A percentile compares a stretch with the other conserved stretches of the same genome.
Conservation (phyloP, 2,113 vertebrate species). For the Strix aluco region DNA sequence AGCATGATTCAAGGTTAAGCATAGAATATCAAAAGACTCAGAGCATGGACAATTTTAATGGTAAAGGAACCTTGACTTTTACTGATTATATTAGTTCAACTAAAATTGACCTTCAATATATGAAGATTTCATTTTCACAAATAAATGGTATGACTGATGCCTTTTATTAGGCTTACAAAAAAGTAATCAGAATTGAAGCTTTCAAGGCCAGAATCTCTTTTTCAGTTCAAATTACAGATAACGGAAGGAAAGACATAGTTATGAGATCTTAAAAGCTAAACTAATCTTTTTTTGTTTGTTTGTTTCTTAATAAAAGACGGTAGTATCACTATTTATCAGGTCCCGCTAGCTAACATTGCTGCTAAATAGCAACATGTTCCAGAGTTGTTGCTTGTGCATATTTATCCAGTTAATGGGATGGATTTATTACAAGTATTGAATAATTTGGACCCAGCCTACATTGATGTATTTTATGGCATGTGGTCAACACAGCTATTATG, state of each 20-base stretch:
- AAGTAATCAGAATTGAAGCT: slow-evolving; percentile 64
- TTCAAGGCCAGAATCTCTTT: slow-evolving; percentile 65
- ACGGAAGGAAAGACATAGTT: slow-evolving; percentile 18
- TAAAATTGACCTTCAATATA: slow-evolving; percentile 74
- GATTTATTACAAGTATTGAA: slow-evolving; percentile 77
- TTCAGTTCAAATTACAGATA: slow-evolving; percentile 58
- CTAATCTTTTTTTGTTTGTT: slow-evolving; percentile 30
- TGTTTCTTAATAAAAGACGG: neutral
- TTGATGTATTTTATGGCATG: slow-evolving; percentile 75
- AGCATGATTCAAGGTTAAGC: slow-evolving; percentile 71
- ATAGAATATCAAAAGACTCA: slow-evolving; percentile 64
- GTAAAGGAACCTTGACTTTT: slow-evolving; percentile 74
- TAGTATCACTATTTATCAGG: slow-evolving; percentile 7
- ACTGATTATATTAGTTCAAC: slow-evolving; percentile 71
- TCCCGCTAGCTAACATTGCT: neutral
- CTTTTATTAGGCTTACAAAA: slow-evolving; percentile 71
- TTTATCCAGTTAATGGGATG: slow-evolving; percentile 71
- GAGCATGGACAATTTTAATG: slow-evolving; percentile 66
- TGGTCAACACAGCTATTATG: slow-evolving; percentile 71
- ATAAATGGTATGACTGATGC: slow-evolving; percentile 53
- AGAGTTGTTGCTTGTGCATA: slow-evolving; percentile 58
- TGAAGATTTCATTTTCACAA: slow-evolving; percentile 72
- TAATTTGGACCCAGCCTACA: slow-evolving; percentile 62
- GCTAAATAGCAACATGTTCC: slow-evolving; percentile 44
- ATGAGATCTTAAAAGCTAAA: slow-evolving; percentile 40